Conservation (phyloP, 2,888 invertebrate species). For the Campaea margaritaria region DNA sequence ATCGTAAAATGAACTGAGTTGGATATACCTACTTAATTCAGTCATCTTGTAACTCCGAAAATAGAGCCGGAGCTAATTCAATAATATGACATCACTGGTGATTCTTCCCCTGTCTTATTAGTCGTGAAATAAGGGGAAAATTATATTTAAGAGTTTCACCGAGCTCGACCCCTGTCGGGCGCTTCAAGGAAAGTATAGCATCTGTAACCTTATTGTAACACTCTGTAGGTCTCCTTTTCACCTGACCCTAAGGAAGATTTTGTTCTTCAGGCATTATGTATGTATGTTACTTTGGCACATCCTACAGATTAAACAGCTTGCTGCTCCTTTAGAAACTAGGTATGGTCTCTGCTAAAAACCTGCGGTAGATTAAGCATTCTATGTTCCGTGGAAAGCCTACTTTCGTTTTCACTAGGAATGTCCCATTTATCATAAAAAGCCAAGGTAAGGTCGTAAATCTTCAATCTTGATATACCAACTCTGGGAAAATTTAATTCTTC, state of each 20-base stretch:
- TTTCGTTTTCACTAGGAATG: not conserved
- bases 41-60: constrained; percentile 13
- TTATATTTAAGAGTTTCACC: constrained; percentile 49
- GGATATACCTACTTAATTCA: not conserved
- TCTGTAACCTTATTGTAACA: constrained; percentile 3
- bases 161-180: constrained; percentile 19
- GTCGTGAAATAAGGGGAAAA: constrained; percentile 49
- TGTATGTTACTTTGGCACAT: no score
- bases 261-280: no score
- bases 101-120: constrained; percentile 57
- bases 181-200: no score
- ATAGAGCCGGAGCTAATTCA: constrained; percentile 27
- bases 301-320: not conserved
- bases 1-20: not conserved
- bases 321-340: no score
- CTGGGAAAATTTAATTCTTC: constrained; percentile 5
- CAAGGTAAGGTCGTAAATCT: constrained; percentile 9
- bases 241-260: no score
- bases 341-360: no score
- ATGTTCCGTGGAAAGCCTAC: not conserved
- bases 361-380: not conserved
- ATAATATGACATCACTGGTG: constrained; percentile 25
- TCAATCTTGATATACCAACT: not conserved
- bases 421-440: not conserved
- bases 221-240: not conserved